Evolutionary conservation across 2,797 vertebrate species (phyloP).

Genomic region (Phrynocephalus vlangalii): DNA sequence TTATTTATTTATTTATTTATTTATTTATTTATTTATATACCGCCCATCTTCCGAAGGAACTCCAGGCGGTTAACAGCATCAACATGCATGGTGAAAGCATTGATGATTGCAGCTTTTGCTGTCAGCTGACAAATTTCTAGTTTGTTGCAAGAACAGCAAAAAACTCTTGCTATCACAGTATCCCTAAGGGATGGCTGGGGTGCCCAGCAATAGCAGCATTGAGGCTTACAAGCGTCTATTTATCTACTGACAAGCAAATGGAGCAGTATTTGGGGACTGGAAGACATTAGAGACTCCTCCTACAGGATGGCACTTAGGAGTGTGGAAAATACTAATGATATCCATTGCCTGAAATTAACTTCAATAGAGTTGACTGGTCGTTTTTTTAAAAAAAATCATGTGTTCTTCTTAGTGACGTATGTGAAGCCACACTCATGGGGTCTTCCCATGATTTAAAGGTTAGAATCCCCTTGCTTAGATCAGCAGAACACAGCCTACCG

Average conservation of each 20-base stretch:
- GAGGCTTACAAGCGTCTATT: background rate
- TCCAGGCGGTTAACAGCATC: no score
- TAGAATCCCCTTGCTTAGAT: no score
- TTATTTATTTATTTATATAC: no score
- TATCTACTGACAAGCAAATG: conserved; percentile 9
- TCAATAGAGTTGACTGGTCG: background rate
- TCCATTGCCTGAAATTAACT: background rate
- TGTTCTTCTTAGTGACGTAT: no score
- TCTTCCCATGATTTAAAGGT: background rate
- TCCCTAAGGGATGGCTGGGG: conserved; percentile 4
- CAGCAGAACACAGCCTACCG: no score
- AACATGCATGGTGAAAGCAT: conserved; percentile 44
- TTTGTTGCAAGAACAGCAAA: conserved; percentile 14
- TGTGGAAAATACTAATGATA: background rate
- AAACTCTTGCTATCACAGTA: conserved; percentile 14
- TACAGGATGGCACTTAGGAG: background rate
- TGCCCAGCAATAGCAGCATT: conserved; percentile 8
- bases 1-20: no score
- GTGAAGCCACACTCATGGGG: no score
- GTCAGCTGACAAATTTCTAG: conserved; percentile 50
- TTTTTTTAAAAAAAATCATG: background rate
- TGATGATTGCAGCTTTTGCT: conserved; percentile 47
- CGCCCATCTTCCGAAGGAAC: no score
- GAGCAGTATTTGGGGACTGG: background rate
- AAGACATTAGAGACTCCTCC: background rate